Conservation (phyloP, 1,140 invertebrate species). For the Lepidurus packardi region DNA sequence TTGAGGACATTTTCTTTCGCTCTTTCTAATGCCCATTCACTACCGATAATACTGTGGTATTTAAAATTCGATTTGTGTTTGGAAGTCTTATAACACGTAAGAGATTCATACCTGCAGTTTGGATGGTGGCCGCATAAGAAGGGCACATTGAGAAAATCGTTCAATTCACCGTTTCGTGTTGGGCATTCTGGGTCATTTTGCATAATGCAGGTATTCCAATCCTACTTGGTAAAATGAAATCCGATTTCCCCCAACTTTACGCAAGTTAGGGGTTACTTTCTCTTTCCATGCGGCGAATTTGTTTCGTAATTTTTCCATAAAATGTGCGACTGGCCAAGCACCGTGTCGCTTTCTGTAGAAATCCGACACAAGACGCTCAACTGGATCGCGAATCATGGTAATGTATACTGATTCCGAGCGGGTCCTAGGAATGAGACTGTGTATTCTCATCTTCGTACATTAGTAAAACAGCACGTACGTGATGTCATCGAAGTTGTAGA, state of each 20-base stretch:
- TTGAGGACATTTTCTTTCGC: neutral
- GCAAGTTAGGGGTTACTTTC: neutral
- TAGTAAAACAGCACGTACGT: neutral
- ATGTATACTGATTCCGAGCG: neutral
- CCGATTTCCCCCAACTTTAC: neutral
- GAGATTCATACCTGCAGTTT: neutral
- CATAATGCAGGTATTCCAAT: neutral
- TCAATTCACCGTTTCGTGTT: neutral
- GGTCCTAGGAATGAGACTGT: neutral
- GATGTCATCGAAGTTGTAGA: neutral
- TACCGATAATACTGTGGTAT: neutral
- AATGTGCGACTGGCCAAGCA: neutral
- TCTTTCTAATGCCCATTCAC: neutral
- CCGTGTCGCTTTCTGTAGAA: conserved; percentile 18
- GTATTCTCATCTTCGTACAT: neutral
- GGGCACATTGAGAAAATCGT: neutral
- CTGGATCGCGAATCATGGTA: conserved; percentile 1
- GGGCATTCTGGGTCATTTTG: neutral
- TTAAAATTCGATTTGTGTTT: neutral
- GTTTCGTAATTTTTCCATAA: neutral
- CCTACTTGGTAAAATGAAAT: neutral
- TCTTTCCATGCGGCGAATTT: neutral
- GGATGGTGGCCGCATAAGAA: neutral
- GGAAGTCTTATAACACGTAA: neutral
- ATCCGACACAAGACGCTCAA: conserved; percentile 7